A percentile compares a stretch with the other conserved stretches of the same genome.
phyloP scores from a whole-genome alignment of 2,113 vertebrate genomes.

The Aptenodytes forsteri region DNA sequence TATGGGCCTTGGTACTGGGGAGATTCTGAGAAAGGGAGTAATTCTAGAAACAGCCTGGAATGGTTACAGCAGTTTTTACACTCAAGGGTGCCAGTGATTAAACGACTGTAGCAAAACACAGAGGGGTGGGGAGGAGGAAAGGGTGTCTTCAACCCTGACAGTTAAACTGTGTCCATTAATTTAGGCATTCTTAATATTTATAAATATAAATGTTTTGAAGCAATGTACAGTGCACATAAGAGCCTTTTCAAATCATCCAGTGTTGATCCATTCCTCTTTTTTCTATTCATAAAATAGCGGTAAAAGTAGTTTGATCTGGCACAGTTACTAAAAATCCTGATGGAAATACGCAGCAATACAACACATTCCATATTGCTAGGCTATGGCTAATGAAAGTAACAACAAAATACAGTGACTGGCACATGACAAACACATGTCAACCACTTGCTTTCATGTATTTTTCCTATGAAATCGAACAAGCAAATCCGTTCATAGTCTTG shows the following conservation, averaged over 20 bases:
- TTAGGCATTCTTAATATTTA: background rate
- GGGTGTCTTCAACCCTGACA: background rate
- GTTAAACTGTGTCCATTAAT: background rate
- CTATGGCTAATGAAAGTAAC: background rate
- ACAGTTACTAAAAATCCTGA: background rate
- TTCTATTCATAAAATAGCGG: background rate
- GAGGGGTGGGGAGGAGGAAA: background rate
- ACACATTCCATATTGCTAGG: background rate
- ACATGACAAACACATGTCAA: background rate
- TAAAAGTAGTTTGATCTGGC: conserved; percentile 3
- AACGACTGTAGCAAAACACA: conserved; percentile 13
- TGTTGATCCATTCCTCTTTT: background rate
- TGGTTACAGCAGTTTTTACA: background rate
- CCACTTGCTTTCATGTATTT: background rate
- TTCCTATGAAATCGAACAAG: background rate
- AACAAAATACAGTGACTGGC: background rate
- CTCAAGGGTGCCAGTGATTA: background rate
- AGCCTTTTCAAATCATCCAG: background rate
- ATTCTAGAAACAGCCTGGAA: background rate
- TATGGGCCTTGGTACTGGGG: rapidly evolving
- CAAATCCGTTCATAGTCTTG: background rate
- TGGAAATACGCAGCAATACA: background rate
- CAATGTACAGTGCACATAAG: background rate
- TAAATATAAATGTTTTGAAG: background rate
- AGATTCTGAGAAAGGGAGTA: background rate